Base-by-base conservation (phyloP, 1,140 invertebrate genomes). In the Manduca sexta region DNA sequence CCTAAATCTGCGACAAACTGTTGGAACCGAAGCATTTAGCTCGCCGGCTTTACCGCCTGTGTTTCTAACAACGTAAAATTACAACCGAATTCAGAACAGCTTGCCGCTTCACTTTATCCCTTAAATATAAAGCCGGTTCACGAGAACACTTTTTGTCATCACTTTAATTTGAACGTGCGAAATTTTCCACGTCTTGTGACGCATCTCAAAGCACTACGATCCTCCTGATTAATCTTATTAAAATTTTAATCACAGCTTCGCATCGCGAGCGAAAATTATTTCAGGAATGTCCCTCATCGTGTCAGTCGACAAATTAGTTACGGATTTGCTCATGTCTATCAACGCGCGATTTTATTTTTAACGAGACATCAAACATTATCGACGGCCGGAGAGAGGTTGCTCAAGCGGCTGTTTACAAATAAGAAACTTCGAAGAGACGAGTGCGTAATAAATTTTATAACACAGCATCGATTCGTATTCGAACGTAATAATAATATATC, bases 361-460 rank as follows among this genome's bases (percentile, higher is more conserved):
- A 75, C 78, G 76, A 69, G 69, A 85, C 82, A 85, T 85, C 79
- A 80, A 83, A 82, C 79, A 83, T 74, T 74, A 82, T 79, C 68
- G 77, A 73, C 60, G 66, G 74, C 64, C 61, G 47, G 49, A 54
- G 58, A 64, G 52, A 57, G 66, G 75, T 72, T 73, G 69, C 74
- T 66, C 70, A 74, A 82, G 64, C 74, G 74, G 63, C 75, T 82
- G 74, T 85, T 83, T 85, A 79, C 74, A 79, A 79, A 82, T 81
- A 80, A 78, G 69, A 84, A 81, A 78, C 70, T 64, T 69, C 61
- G 62, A 74, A 40, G 68, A 77, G 74, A 82, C 70, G 72, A 83
- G 78, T 75, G 76, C 69, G 79, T 85, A 85, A 85, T 82, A 85
- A 82, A 84, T 81, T 84, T 84, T 83, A 83, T 78, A 83, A 74